Conservation (phyloP, 2,113 vertebrate species). For the Caretta caretta region DNA sequence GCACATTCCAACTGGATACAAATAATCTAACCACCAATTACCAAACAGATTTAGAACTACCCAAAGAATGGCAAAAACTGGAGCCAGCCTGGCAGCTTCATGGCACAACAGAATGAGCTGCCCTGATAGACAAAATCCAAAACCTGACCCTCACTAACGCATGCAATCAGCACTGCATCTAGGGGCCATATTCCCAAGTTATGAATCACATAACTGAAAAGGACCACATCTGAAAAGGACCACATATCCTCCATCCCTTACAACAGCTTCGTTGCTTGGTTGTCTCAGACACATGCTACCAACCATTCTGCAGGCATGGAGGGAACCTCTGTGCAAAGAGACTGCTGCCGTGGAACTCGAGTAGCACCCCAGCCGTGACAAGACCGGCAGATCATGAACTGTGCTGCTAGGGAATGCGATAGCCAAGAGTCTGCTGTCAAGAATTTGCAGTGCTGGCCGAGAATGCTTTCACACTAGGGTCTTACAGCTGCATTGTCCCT, state of each 20-base stretch:
- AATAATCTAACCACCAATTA: neutral
- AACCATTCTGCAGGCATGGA: neutral
- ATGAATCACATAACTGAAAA: neutral
- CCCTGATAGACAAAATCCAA: neutral
- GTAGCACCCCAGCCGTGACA: neutral
- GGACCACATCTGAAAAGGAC: neutral
- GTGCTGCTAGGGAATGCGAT: neutral
- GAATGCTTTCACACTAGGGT: neutral
- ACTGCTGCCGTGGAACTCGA: neutral
- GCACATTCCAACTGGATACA: rapidly evolving
- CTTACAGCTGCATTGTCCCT: neutral
- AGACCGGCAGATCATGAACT: neutral
- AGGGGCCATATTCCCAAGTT: neutral
- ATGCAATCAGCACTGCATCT: rapidly evolving
- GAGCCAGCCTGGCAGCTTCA: neutral
- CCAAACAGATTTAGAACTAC: neutral
- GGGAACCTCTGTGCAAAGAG: neutral
- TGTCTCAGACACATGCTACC: neutral
- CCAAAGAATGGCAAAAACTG: neutral
- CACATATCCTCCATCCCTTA: neutral
- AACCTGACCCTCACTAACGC: rapidly evolving
- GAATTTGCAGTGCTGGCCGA: rapidly evolving
- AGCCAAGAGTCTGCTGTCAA: neutral
- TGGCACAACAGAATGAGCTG: neutral
- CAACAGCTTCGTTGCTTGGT: neutral